These are phyloP conservation scores for Australoheros scitulus DNA, from an alignment of 2,113 vertebrate species.

Conservation along the genomic window DNA sequence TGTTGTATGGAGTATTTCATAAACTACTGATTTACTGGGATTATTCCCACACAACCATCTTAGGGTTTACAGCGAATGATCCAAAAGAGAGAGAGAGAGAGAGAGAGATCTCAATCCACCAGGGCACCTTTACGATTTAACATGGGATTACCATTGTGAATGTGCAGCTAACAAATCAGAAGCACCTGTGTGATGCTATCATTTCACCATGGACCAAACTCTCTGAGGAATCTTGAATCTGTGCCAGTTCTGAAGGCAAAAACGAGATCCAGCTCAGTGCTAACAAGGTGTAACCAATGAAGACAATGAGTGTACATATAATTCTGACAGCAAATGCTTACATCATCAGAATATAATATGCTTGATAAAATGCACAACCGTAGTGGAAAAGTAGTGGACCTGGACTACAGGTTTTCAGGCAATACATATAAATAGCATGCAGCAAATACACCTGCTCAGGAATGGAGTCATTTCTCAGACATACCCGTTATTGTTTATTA, in stretches of 20 bases:
- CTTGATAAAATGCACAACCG: not conserved
- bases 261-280: not conserved
- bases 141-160: not conserved
- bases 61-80: not conserved
- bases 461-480: not conserved
- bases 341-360: not conserved
- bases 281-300: not conserved
- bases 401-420: too few relatives aligned
- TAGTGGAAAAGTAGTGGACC: too few relatives aligned
- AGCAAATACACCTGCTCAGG: not conserved
- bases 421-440: not conserved
- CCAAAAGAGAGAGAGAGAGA: not conserved
- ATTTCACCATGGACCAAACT: not conserved
- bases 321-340: not conserved
- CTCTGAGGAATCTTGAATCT: not conserved
- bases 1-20: not conserved
- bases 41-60: not conserved
- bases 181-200: not conserved
- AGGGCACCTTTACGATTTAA: not conserved
- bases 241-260: too few relatives aligned
- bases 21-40: not conserved
- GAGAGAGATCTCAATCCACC: not conserved
- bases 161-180: fast-evolving
- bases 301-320: not conserved
- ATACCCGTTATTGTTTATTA: not conserved